Evolutionary conservation across 2,113 vertebrate species (phyloP).

Genomic region (Cinclus cinclus): DNA sequence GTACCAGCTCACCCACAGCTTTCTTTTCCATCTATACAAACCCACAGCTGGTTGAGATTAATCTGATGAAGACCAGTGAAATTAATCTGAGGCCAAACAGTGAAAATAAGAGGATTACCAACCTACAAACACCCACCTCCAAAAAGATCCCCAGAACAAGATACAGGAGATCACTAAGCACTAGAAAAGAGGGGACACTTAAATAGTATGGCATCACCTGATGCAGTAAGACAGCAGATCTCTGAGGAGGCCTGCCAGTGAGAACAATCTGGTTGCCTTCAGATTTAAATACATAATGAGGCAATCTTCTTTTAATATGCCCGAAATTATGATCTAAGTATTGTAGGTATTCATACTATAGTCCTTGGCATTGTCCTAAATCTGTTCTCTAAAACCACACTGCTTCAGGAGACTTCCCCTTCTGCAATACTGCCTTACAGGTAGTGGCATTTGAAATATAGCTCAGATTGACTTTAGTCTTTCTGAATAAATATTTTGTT

Average conservation of each 20-base stretch:
- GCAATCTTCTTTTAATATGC: not conserved
- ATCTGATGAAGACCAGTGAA: not conserved
- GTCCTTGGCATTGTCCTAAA: not conserved
- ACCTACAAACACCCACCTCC: fast-evolving
- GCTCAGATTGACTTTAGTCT: not conserved
- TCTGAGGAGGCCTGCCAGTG: not conserved
- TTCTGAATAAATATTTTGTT: not conserved
- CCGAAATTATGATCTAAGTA: not conserved
- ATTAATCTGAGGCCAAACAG: not conserved
- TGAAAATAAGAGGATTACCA: not conserved
- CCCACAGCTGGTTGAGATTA: not conserved
- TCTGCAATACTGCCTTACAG: not conserved
- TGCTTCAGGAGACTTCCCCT: not conserved
- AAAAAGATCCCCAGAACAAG: not conserved
- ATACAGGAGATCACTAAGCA: not conserved
- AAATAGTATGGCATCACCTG: not conserved
- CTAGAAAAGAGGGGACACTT: not conserved
- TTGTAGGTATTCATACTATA: not conserved
- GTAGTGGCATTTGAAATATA: not conserved
- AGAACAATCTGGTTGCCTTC: not conserved
- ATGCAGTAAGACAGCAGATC: not conserved
- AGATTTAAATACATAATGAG: not conserved
- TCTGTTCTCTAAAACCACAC: not conserved
- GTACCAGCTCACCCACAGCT: not conserved
- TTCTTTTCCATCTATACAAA: not conserved